Evolutionary conservation across 1,140 invertebrate genomes (phyloP).

Genomic region (Nephotettix cincticeps): DNA sequence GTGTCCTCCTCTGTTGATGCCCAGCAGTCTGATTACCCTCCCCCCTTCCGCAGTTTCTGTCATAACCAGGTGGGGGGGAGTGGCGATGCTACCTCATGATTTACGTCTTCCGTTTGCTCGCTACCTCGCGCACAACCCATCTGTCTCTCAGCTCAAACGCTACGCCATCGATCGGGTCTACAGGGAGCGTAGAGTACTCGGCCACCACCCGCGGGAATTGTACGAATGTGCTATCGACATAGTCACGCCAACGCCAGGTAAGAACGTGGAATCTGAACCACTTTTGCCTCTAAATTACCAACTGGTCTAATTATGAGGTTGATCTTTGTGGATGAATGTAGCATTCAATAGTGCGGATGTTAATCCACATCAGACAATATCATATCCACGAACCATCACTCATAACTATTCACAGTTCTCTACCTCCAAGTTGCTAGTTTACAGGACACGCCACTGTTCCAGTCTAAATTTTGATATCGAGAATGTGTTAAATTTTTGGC

Average conservation of each 20-base stretch:
- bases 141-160: conserved; percentile 72
- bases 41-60: conserved; percentile 68
- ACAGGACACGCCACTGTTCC: too few species aligned
- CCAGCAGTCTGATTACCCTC: conserved; percentile 61
- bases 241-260: conserved; percentile 68
- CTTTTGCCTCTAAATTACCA: too few species aligned
- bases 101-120: conserved; percentile 72
- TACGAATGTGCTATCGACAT: conserved; percentile 94
- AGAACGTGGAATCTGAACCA: too few species aligned
- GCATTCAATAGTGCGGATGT: too few species aligned
- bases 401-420: too few species aligned
- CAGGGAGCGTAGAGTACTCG: conserved; percentile 76
- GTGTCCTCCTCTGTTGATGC: conserved; percentile 73
- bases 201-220: conserved; percentile 84
- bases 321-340: too few species aligned
- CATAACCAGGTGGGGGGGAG: conserved; percentile 68
- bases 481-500: too few species aligned
- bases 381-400: too few species aligned
- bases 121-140: conserved; percentile 76
- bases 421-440: too few species aligned
- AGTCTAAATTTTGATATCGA: too few species aligned
- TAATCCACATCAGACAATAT: too few species aligned
- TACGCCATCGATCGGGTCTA: conserved; percentile 87
- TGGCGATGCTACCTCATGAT: conserved; percentile 44
- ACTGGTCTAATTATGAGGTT: too few species aligned